Evolutionary conservation across 2,113 vertebrate genomes (phyloP), one percentile per base, ranked within the genome.

Genomic region (Sebastes fasciatus): DNA sequence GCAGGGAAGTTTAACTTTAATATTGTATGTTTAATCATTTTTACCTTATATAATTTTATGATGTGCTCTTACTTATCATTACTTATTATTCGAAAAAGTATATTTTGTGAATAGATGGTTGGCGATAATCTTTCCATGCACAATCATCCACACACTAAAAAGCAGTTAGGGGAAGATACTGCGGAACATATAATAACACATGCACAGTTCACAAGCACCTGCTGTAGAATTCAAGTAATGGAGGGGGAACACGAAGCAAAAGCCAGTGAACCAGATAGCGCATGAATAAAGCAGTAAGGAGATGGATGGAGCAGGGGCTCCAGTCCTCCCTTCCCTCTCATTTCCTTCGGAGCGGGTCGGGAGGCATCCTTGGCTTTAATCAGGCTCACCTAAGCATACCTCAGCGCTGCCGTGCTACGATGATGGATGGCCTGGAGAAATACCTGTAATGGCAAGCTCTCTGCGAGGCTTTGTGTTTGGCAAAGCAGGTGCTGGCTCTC

Each of bases 281-380:
- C 86, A 91, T 93, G 91, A 92, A 93, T 93, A 91, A 91, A 85
- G 91, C 81, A 91, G 87, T 3, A 84, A 86, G 83, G 87, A 93
- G 92, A 93, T 87, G 74, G 91, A 93, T 93, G 87, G 83, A 83
- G 83, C 74, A 9, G 73, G 82, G 81, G 84, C 12, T 69, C 8
- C 3, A 54, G 61, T 55, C 79, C 82, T 71, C 76, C 68, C 63
- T 52, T 85, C 79, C 23, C 65, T 69, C 84, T 86, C 79, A 81
- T 89, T 86, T 85, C 88, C 80, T 89, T 81, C 11, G 55, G 83
- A 87, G 89, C 63, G 13, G 89, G 88, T 89, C 19, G 79, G 79
- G 90, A 91, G 83, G 80, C 77, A 88, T 92, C 89, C 89, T 88
- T 86, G 88, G 86, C 88, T 94, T 93, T 93, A 93, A 94, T 93